Conservation (phyloP, 2,113 vertebrate genomes). For the Origma solitaria region DNA sequence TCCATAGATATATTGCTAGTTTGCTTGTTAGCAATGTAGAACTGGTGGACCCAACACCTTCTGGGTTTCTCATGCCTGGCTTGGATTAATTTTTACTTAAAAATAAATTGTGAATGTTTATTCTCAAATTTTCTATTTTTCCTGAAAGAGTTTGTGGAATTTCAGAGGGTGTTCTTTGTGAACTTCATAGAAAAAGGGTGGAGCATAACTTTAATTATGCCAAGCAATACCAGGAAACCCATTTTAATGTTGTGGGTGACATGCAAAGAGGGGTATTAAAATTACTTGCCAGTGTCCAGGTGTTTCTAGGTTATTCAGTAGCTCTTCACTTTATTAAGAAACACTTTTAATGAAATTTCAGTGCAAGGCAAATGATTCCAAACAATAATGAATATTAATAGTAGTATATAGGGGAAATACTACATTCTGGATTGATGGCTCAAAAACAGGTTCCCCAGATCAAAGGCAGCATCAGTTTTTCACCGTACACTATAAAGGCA, state of each 20-base stretch:
- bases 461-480: not conserved
- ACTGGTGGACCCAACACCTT: not conserved
- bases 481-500: not conserved
- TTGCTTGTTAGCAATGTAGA: not conserved
- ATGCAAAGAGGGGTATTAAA: not conserved
- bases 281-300: not conserved
- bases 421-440: not conserved
- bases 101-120: not conserved
- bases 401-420: not conserved
- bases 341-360: not conserved
- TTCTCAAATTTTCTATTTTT: not conserved
- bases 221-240: not conserved
- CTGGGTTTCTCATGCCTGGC: not conserved
- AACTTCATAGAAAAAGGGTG: not conserved
- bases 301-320: slow-evolving; percentile 2
- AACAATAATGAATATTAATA: not conserved
- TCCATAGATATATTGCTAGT: not conserved
- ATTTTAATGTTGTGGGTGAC: not conserved
- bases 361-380: not conserved
- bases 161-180: not conserved
- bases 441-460: not conserved
- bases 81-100: not conserved
- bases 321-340: not conserved
- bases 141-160: not conserved
- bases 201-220: not conserved